phyloP scores from a whole-genome alignment of 2,113 vertebrate genomes.

The Lota lota region DNA sequence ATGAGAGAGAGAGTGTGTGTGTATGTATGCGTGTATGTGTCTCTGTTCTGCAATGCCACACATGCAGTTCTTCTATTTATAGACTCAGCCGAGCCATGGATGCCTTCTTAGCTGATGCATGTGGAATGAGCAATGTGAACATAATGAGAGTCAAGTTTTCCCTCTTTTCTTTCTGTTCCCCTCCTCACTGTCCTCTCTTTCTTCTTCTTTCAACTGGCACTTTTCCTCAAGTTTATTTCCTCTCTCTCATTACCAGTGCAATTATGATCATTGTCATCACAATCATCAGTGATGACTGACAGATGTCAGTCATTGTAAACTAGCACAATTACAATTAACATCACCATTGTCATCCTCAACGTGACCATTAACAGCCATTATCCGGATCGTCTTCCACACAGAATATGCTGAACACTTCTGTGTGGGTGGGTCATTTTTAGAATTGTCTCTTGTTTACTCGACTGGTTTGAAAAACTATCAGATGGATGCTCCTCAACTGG shows the following conservation, averaged over 20 bases:
- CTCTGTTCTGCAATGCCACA: slow-evolving; percentile 2
- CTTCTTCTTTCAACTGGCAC: not conserved
- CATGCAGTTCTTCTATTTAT: slow-evolving; percentile 38
- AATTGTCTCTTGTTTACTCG: slow-evolving; percentile 7
- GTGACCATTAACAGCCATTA: not conserved
- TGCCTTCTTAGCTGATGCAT: slow-evolving; percentile 32
- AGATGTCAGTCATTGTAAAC: not conserved
- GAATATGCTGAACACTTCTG: slow-evolving; percentile 1
- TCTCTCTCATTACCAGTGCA: not conserved
- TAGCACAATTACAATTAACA: not conserved
- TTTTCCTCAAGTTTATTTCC: not conserved
- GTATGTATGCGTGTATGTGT: slow-evolving; percentile 7
- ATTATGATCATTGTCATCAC: not conserved
- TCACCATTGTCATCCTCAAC: too few species aligned
- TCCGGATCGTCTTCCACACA: not conserved
- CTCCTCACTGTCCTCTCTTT: too few species aligned
- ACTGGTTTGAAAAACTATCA: slow-evolving; percentile 16
- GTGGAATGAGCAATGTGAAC: slow-evolving; percentile 31
- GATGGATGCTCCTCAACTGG: not conserved
- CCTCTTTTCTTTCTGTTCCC: too few species aligned
- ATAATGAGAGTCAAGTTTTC: not conserved
- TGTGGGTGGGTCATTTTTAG: slow-evolving; percentile 7
- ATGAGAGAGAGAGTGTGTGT: not conserved
- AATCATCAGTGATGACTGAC: not conserved
- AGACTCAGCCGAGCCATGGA: slow-evolving; percentile 37